A percentile compares a stretch with the other conserved stretches of the same genome.
These are phyloP conservation scores for Perca fluviatilis DNA, from an alignment of 2,113 vertebrate genomes.

Conservation along the genomic window DNA sequence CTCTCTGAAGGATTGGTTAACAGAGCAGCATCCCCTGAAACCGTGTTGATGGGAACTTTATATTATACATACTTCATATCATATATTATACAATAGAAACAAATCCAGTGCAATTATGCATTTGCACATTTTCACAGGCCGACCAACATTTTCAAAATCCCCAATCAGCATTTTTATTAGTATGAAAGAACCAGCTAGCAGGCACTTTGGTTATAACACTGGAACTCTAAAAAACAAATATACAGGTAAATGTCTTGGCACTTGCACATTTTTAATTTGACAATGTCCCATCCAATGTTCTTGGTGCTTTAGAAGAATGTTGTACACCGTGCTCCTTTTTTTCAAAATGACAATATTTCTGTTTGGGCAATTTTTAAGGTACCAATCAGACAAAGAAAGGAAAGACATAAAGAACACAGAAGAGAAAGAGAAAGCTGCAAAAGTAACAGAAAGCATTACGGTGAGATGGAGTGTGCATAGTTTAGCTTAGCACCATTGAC, in stretches of 20 bases:
- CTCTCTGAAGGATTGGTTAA: slow-evolving; percentile 1
- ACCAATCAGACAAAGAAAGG: slow-evolving; percentile 64
- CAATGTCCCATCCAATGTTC: slow-evolving; percentile 14
- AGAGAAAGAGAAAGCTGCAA: slow-evolving; percentile 71
- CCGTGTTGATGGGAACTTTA: not conserved
- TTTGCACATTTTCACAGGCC: slow-evolving; percentile 8
- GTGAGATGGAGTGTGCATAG: slow-evolving; percentile 66
- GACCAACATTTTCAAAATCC: not conserved
- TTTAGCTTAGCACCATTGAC: slow-evolving; percentile 75
- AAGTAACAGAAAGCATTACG: slow-evolving; percentile 67
- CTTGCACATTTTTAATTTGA: slow-evolving; percentile 21
- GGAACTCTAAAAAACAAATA: slow-evolving; percentile 1
- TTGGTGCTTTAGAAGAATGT: not conserved
- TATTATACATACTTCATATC: not conserved
- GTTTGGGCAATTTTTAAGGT: not conserved
- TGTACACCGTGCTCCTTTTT: not conserved
- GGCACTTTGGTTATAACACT: slow-evolving; percentile 20
- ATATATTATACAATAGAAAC: not conserved
- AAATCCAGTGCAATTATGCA: not conserved
- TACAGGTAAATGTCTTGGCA: slow-evolving; percentile 20
- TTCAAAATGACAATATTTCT: not conserved
- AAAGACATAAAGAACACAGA: slow-evolving; percentile 57
- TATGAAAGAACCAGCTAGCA: not conserved
- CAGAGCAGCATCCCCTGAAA: slow-evolving; percentile 12
- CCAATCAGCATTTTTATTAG: not conserved